These are phyloP conservation scores for Melinaea marsaeus DNA, from an alignment of 2,888 invertebrate genomes.

Conservation along the genomic window DNA sequence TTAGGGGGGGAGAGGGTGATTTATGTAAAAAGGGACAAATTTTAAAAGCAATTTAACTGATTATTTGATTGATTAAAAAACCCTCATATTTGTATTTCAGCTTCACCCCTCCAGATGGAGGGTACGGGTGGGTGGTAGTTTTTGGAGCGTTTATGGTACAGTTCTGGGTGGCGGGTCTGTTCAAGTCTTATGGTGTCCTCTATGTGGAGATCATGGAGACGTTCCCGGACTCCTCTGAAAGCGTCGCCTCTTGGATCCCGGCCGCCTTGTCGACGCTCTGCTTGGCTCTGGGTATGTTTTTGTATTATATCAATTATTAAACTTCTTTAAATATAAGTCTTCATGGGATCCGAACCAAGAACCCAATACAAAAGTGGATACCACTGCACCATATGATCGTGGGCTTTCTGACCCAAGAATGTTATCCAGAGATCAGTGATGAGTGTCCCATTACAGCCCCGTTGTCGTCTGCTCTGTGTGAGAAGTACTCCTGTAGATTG, in stretches of 20 bases:
- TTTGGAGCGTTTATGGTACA: slow-evolving; percentile 88
- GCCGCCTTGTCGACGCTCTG: slow-evolving; percentile 87
- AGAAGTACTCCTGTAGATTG: slow-evolving; percentile 81
- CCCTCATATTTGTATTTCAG: too few species aligned
- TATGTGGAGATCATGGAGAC: slow-evolving; percentile 89
- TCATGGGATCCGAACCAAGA: too few species aligned
- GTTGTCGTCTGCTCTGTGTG: slow-evolving; percentile 84
- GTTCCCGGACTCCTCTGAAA: slow-evolving; percentile 84
- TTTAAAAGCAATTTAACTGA: too few species aligned
- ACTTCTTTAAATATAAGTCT: too few species aligned
- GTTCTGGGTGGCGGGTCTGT: slow-evolving; percentile 88
- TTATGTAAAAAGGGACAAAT: too few species aligned
- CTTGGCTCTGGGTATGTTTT: slow-evolving; percentile 80
- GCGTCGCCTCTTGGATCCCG: slow-evolving; percentile 88
- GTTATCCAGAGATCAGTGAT: too few species aligned
- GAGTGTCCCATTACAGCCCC: slow-evolving; percentile 73
- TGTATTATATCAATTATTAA: too few species aligned
- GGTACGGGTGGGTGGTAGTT: slow-evolving; percentile 87
- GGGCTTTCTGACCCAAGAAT: too few species aligned
- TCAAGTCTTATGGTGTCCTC: slow-evolving; percentile 88
- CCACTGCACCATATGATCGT: too few species aligned
- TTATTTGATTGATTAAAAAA: too few species aligned
- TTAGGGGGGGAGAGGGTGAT: too few species aligned
- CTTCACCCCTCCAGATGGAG: slow-evolving; percentile 80
- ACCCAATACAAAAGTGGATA: too few species aligned